phyloP scores from a whole-genome alignment of 2,113 vertebrate species.

The Perca fluviatilis region DNA sequence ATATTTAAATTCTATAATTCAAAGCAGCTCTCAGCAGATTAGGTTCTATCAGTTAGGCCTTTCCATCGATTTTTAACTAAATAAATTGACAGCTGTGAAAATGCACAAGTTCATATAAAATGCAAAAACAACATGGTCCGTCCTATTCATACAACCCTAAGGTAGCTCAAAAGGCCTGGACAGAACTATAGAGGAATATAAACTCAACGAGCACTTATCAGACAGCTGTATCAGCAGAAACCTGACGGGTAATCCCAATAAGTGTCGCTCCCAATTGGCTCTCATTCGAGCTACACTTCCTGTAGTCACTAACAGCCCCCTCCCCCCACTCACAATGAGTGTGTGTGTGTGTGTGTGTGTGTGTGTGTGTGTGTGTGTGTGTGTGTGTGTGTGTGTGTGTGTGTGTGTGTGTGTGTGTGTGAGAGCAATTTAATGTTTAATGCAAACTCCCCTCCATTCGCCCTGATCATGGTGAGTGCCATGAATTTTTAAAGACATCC shows the following conservation, averaged over 20 bases:
- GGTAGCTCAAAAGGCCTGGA: slow-evolving; percentile 48
- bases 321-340: slow-evolving; percentile 48
- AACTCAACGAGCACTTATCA: slow-evolving; percentile 68
- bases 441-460: slow-evolving; percentile 78
- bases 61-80: background rate
- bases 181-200: slow-evolving; percentile 49
- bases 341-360: slow-evolving; percentile 26
- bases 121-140: background rate
- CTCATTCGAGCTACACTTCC: slow-evolving; percentile 73
- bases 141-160: background rate
- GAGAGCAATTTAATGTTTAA: slow-evolving; percentile 86
- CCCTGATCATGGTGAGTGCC: slow-evolving; percentile 79
- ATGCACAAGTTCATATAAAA: slow-evolving; percentile 13
- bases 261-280: slow-evolving; percentile 80
- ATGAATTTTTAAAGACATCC: slow-evolving; percentile 89
- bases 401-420: slow-evolving; percentile 56
- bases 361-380: slow-evolving; percentile 28
- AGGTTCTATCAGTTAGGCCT: background rate
- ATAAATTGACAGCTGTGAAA: slow-evolving; percentile 13
- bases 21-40: background rate
- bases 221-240: slow-evolving; percentile 80
- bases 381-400: background rate
- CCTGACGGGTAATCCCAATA: slow-evolving; percentile 77
- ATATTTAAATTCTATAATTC: background rate
- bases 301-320: slow-evolving; percentile 71